Evolutionary conservation across 2,113 vertebrate genomes (phyloP).

Genomic region (Oxyura jamaicensis): DNA sequence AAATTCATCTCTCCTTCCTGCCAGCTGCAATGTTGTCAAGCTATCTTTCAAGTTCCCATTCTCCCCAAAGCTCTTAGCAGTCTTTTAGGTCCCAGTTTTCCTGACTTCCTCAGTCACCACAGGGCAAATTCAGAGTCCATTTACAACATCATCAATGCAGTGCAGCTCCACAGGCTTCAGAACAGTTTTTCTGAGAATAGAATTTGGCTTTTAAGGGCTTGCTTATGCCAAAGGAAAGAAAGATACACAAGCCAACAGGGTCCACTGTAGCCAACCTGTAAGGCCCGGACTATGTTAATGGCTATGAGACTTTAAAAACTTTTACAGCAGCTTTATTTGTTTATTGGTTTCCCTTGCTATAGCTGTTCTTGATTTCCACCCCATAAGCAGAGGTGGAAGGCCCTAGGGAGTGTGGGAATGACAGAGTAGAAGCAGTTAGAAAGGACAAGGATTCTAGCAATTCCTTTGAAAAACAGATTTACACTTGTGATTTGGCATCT

Average conservation of each 20-base stretch:
- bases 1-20: neutral
- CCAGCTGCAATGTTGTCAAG: neutral
- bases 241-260: neutral
- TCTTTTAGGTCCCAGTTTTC: too few relatives aligned
- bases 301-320: neutral
- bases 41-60: neutral
- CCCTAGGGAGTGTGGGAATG: neutral
- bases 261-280: neutral
- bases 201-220: neutral
- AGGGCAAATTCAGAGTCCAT: neutral
- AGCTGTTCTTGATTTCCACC: neutral
- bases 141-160: neutral
- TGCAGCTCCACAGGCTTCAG: neutral
- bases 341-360: neutral
- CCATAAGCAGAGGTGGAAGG: neutral
- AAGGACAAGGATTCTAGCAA: neutral
- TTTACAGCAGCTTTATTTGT: neutral
- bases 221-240: neutral
- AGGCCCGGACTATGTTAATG: neutral
- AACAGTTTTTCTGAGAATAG: neutral
- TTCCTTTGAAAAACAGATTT: neutral
- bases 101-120: neutral
- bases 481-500: neutral
- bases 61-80: neutral
- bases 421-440: neutral